These are phyloP conservation scores for Thryonomys swinderianus DNA, from an alignment of 2,113 vertebrate species.

Conservation along the genomic window DNA sequence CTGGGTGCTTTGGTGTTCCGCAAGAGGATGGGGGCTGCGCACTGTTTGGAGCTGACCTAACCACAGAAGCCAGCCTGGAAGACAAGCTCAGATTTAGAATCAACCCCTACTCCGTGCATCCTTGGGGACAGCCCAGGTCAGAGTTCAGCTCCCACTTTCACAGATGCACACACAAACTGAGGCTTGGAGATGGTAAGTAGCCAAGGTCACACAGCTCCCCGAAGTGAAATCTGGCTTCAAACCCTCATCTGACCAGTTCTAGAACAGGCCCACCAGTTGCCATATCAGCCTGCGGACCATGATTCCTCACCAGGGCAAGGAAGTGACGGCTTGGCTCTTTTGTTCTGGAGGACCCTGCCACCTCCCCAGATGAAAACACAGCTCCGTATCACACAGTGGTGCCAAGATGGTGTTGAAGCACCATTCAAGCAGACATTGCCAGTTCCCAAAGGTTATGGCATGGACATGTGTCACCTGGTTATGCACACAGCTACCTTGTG, in stretches of 20 bases:
- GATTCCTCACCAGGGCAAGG: neutral
- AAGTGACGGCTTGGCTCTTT: neutral
- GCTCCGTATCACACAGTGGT: neutral
- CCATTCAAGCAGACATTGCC: neutral
- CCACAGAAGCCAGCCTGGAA: neutral
- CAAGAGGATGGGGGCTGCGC: no score
- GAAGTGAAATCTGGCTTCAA: neutral
- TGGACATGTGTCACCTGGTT: neutral
- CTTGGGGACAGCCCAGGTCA: neutral
- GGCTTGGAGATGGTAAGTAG: neutral
- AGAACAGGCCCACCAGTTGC: neutral
- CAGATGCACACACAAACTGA: neutral
- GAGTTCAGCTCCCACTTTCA: neutral
- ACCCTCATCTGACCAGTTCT: neutral
- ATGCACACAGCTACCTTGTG: neutral
- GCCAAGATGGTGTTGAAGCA: neutral
- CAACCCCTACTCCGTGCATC: neutral
- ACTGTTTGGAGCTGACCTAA: rapidly evolving
- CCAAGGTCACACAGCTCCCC: neutral
- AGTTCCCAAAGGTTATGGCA: neutral
- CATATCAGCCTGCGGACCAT: neutral
- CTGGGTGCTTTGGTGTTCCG: neutral
- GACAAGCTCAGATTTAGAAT: neutral
- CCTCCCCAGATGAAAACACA: neutral
- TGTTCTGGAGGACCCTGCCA: neutral